Evolutionary conservation across 2,113 vertebrate genomes (phyloP).

Genomic region (Limanda limanda): DNA sequence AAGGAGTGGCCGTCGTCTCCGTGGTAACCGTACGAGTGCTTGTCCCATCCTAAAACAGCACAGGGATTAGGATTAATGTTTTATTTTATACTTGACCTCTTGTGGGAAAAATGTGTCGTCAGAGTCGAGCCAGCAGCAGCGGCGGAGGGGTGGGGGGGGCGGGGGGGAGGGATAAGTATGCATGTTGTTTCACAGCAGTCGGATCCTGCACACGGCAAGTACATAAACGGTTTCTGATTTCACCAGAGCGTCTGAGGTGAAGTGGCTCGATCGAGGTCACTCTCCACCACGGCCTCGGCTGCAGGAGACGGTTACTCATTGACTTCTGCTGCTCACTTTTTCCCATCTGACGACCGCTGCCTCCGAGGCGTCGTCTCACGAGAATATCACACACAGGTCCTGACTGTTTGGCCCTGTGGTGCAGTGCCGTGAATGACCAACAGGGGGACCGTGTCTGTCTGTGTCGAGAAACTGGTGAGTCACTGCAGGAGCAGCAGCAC

Average conservation of each 20-base stretch:
- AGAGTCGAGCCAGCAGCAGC: neutral
- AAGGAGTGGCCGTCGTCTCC: slow-evolving; percentile 98
- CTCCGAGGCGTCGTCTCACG: slow-evolving; percentile 18
- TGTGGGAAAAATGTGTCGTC: slow-evolving; percentile 23
- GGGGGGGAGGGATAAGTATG: too few species aligned
- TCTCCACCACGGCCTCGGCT: neutral
- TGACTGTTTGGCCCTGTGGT: neutral
- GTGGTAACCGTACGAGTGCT: slow-evolving; percentile 98
- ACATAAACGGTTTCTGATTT: slow-evolving; percentile 4
- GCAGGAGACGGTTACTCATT: slow-evolving; percentile 53
- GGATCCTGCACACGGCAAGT: neutral
- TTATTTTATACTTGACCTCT: slow-evolving; percentile 29
- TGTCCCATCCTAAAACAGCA: slow-evolving; percentile 92
- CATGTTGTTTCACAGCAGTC: neutral
- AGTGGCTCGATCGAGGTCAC: slow-evolving; percentile 9
- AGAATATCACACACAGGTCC: slow-evolving; percentile 8
- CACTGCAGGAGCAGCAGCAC: slow-evolving; percentile 55
- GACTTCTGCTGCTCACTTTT: slow-evolving; percentile 46
- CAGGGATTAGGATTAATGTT: slow-evolving; percentile 52
- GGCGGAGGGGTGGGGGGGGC: too few species aligned
- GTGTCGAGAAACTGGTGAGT: slow-evolving; percentile 68
- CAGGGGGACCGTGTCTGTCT: slow-evolving; percentile 46
- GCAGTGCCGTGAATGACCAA: slow-evolving; percentile 43
- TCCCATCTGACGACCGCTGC: slow-evolving; percentile 41
- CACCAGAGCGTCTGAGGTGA: slow-evolving; percentile 23